phyloP scores from a whole-genome alignment of 2,888 invertebrate species.

The Acanthosepion pharaonis region DNA sequence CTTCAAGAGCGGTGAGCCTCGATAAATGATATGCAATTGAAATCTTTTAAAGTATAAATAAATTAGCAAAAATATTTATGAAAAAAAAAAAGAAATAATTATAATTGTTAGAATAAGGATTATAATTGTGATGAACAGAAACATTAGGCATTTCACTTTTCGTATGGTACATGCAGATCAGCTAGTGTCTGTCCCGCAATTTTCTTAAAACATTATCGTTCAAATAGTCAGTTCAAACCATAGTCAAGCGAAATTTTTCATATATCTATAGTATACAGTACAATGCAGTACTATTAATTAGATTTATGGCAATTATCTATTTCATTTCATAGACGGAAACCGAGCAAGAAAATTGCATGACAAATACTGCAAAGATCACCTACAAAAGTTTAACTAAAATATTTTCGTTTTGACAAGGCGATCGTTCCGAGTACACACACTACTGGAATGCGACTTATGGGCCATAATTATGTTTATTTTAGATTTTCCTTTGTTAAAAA shows the following conservation, averaged over 20 bases:
- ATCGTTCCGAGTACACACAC: slow-evolving; percentile 41
- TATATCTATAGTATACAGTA: background rate
- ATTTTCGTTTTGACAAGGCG: background rate
- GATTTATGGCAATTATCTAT: background rate
- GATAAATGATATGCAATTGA: slow-evolving; percentile 36
- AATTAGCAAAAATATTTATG: slow-evolving; percentile 39
- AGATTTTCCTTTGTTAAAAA: background rate
- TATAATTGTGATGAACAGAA: background rate
- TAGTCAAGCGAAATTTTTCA: background rate
- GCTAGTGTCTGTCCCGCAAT: slow-evolving; percentile 25
- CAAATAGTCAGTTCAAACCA: background rate
- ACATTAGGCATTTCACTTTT: background rate
- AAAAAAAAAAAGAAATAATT: slow-evolving; percentile 38
- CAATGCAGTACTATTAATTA: background rate
- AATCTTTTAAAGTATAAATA: slow-evolving; percentile 35
- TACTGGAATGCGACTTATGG: slow-evolving; percentile 41
- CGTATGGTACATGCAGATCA: slow-evolving; percentile 44
- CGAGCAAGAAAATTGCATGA: slow-evolving; percentile 47
- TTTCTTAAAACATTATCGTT: background rate
- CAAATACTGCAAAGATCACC: slow-evolving; percentile 45
- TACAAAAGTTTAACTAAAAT: background rate
- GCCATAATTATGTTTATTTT: slow-evolving; percentile 40
- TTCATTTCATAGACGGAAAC: background rate
- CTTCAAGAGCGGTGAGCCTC: background rate
- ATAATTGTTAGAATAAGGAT: slow-evolving; percentile 39